These are phyloP conservation scores for Periparus ater DNA, from an alignment of 2,797 vertebrate species.

Conservation along the genomic window DNA sequence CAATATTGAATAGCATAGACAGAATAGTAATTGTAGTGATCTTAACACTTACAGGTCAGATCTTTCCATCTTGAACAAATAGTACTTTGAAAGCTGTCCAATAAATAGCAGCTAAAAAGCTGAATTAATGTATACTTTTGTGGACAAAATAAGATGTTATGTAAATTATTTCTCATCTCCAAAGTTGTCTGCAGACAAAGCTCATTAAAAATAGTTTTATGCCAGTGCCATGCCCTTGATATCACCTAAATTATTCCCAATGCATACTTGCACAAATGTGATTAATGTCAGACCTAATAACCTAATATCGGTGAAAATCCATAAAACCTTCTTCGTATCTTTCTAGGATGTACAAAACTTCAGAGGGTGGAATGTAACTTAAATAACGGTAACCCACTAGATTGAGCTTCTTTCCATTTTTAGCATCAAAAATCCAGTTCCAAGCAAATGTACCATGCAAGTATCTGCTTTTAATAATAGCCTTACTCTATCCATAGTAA, in stretches of 20 bases:
- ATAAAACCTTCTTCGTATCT: not conserved
- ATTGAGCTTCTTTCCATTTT: not conserved
- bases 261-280: not conserved
- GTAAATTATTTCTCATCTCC: not conserved
- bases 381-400: not conserved
- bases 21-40: not conserved
- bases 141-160: not conserved
- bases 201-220: conserved; percentile 5
- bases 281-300: not conserved
- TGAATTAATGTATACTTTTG: not conserved
- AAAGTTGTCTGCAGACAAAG: not conserved
- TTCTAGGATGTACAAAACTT: not conserved
- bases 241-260: not conserved
- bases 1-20: not conserved
- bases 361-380: not conserved
- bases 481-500: not conserved
- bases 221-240: not conserved
- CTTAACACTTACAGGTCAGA: not conserved
- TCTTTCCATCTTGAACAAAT: not conserved
- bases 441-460: rapidly evolving
- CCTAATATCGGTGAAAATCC: not conserved
- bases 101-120: not conserved
- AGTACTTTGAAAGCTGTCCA: not conserved
- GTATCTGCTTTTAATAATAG: not conserved
- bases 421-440: not conserved